Percentiles rank a stretch among this genome's conserved stretches.
Evolutionary conservation across 2,113 vertebrate genomes (phyloP).

Genomic region (Astatotilapia flaviijosephi): DNA sequence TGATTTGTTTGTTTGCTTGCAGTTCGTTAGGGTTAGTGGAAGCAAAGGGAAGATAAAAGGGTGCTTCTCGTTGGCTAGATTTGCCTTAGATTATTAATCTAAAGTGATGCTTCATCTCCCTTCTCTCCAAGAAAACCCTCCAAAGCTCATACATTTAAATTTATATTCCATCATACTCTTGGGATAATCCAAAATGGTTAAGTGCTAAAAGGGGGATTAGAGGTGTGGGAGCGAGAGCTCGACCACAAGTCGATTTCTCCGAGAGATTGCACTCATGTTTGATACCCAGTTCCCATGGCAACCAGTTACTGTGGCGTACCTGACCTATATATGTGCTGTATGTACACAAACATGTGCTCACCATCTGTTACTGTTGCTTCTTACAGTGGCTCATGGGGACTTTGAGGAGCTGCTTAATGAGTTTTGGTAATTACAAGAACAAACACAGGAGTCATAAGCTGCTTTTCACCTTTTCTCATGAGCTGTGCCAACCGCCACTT

Average conservation of each 20-base stretch:
- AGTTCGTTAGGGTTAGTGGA: conserved; percentile 23
- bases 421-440: neutral
- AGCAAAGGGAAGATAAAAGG: neutral
- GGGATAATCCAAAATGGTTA: conserved; percentile 39
- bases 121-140: neutral
- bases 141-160: neutral
- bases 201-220: conserved; percentile 7
- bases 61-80: conserved; percentile 14
- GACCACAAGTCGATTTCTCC: conserved; percentile 25
- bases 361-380: conserved; percentile 20
- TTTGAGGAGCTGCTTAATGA: neutral
- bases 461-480: neutral
- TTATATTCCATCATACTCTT: neutral
- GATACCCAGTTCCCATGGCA: conserved; percentile 68
- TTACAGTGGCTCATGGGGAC: neutral
- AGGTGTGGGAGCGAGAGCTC: conserved; percentile 8
- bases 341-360: conserved; percentile 46
- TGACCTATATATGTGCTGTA: conserved; percentile 69
- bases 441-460: conserved; percentile 7
- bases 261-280: conserved; percentile 56
- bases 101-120: conserved; percentile 2
- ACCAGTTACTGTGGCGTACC: conserved; percentile 43
- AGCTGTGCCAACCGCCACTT: conserved; percentile 5
- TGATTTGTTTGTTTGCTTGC: neutral
- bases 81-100: conserved; percentile 53